Evolutionary conservation across 2,888 invertebrate genomes (phyloP).

Genomic region (Malachius bipustulatus): DNA sequence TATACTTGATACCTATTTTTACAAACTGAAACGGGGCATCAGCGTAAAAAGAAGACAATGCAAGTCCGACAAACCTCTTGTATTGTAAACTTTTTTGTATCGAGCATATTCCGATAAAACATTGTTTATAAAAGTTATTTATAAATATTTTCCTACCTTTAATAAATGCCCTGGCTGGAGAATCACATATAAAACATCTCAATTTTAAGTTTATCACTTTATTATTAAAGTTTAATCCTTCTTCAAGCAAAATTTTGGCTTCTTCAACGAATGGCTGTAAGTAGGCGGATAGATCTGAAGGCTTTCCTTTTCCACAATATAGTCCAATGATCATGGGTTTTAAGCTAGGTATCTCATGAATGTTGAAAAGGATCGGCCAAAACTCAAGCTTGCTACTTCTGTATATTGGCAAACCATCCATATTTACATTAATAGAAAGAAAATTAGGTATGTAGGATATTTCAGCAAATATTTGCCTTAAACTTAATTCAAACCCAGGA

Average conservation of each 20-base stretch:
- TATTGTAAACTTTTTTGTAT: too few species aligned
- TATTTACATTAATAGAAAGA: slow-evolving; percentile 18
- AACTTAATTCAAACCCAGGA: slow-evolving; percentile 4
- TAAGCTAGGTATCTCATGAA: slow-evolving; percentile 13
- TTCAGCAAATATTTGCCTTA: slow-evolving; percentile 2
- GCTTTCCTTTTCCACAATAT: slow-evolving; percentile 15
- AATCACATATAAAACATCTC: slow-evolving; percentile 18
- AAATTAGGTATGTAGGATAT: too few species aligned
- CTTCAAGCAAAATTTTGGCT: slow-evolving; percentile 9
- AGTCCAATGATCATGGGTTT: slow-evolving; percentile 16
- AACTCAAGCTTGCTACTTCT: slow-evolving; percentile 18
- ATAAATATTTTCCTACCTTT: slow-evolving; percentile 16
- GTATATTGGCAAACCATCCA: slow-evolving; percentile 19
- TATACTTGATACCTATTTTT: too few species aligned
- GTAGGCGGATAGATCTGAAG: slow-evolving; percentile 10
- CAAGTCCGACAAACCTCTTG: too few species aligned
- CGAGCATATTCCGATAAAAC: too few species aligned
- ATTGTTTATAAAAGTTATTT: too few species aligned
- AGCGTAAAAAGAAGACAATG: too few species aligned
- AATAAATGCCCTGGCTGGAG: slow-evolving; percentile 18
- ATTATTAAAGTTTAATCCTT: slow-evolving; percentile 6
- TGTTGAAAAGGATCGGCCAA: slow-evolving; percentile 19
- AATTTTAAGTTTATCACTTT: slow-evolving; percentile 10
- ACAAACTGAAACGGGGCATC: too few species aligned
- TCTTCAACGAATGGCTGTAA: slow-evolving; percentile 16